Base-by-base conservation (phyloP, 1,140 invertebrate genomes). In the Lutraria rhynchaena region DNA sequence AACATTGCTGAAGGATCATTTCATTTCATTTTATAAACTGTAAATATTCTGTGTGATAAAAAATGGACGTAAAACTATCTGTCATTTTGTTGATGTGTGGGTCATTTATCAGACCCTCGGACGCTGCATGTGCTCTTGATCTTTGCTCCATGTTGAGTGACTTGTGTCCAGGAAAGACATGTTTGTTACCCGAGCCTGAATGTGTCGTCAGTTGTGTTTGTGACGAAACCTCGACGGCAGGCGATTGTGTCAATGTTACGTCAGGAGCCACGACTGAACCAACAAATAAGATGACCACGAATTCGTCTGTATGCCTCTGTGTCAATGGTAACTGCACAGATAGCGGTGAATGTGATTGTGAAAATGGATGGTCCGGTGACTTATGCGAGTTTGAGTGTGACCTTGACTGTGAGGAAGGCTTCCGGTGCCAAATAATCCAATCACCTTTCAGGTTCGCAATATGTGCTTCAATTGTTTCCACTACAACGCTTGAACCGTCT, bases 311-410 rank as follows among this genome's bases (percentile, higher is more conserved):
- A 22, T 73, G 70, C 53, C 17, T 3, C 3, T 73, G 70, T 29
- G 51, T 44, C 15, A 7, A 73, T 44, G 53, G 70, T 3, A 22
- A 41, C n/a, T 70, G 67, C 49, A 46, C n/a, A 49, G 19, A 33
- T 73, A 19, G 41, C 19, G 46, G 41, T 1, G n/a, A 11, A 2
- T 73, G 70, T 58, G 13, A 3, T 0, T 73, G 70, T 58, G 53
- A 73, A 3, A 22, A 11, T 3, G 70, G 70, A 15, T 73, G 70
- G 70, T 22, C 22, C 0, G 70, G 70, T 31, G 53, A 27, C 1
- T 37, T 17, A 0, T 75, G 73, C 33, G 57, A 61, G 19, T 11
- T 63, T 17, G 27, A 4, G n/a, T 75, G 73, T 44, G 19, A 0
- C 1, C 19, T 35, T 3, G 15, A 22, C 27, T 61, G 55, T 31